These are phyloP conservation scores for Cyprinodon tularosa DNA, from an alignment of 2,113 vertebrate genomes.

Conservation along the genomic window DNA sequence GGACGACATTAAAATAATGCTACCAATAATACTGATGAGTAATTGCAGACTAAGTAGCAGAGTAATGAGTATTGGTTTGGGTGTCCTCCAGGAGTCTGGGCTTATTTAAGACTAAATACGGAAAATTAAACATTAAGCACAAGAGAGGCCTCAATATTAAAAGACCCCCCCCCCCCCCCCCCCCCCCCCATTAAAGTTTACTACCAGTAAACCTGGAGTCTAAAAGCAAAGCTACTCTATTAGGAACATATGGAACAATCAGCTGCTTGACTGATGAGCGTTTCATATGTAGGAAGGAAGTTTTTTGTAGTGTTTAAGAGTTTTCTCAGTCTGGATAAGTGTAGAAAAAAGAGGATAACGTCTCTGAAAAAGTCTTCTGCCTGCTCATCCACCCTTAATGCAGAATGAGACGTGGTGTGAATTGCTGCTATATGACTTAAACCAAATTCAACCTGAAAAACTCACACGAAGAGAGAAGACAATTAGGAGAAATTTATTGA, in stretches of 20 bases:
- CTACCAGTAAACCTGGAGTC: background rate
- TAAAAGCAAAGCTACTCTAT: background rate
- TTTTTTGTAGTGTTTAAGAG: background rate
- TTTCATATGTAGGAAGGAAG: background rate
- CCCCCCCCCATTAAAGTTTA: background rate
- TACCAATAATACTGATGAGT: background rate
- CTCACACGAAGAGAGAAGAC: too few relatives aligned
- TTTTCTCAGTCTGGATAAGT: background rate
- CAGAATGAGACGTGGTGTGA: too few relatives aligned
- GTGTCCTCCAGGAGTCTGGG: background rate
- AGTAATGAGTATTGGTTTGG: background rate
- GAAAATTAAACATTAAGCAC: background rate
- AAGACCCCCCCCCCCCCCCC: too few relatives aligned
- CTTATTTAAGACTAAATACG: background rate
- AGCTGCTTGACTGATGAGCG: background rate
- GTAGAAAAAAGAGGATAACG: background rate
- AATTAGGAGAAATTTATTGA: too few relatives aligned
- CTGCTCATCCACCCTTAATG: too few relatives aligned
- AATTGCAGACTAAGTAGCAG: background rate
- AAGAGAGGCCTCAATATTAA: too few relatives aligned
- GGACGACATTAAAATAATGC: too few relatives aligned
- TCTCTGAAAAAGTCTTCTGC: background rate
- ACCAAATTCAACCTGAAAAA: too few relatives aligned
- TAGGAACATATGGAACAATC: background rate
- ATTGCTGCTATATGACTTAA: too few relatives aligned